These are phyloP conservation scores for Phasianus colchicus DNA, from an alignment of 2,113 vertebrate genomes.

Conservation along the genomic window DNA sequence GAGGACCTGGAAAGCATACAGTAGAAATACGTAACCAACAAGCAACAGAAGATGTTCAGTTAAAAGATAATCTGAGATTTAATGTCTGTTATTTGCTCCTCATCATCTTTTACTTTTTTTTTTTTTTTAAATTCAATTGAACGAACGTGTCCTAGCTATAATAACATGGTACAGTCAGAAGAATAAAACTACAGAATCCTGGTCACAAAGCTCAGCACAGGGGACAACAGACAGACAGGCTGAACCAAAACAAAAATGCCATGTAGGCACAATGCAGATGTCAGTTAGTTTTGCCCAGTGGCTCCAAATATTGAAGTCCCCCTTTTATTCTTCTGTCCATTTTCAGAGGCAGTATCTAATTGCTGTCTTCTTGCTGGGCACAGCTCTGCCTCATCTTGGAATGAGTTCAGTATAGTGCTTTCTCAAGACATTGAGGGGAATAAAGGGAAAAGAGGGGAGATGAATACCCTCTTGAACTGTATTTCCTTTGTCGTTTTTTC, in stretches of 20 bases:
- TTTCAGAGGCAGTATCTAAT: background rate
- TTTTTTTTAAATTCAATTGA: background rate
- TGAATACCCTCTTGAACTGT: background rate
- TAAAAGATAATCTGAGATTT: background rate
- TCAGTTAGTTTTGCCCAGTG: background rate
- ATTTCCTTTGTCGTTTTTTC: background rate
- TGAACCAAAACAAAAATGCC: constrained; percentile 12
- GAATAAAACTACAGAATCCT: background rate
- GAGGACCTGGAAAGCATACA: accelerated
- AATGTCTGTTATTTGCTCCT: background rate
- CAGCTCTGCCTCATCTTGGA: background rate
- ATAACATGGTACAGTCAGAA: background rate
- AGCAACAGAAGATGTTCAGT: background rate
- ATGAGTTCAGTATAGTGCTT: background rate
- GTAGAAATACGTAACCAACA: background rate
- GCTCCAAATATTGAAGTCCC: background rate
- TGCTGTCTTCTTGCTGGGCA: background rate
- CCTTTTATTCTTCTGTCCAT: background rate
- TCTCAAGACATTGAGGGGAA: background rate
- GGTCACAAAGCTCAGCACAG: background rate
- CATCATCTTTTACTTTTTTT: background rate
- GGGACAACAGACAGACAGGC: background rate
- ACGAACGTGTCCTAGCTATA: background rate
- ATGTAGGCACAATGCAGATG: background rate
- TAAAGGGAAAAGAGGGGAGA: accelerated